Evolutionary conservation across 2,797 vertebrate species (phyloP).

Genomic region (Alca torda): DNA sequence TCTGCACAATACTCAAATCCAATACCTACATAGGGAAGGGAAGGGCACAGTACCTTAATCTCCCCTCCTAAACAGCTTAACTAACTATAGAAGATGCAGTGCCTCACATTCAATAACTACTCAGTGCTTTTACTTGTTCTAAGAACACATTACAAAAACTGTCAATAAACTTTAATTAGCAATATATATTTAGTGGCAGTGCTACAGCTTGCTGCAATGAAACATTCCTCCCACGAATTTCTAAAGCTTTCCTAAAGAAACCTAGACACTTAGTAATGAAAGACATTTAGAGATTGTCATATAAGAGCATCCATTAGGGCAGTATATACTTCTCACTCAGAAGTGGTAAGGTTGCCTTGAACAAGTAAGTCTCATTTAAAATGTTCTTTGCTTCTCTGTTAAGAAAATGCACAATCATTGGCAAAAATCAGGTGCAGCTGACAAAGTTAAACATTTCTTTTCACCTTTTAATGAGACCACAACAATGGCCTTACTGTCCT

Average conservation of each 20-base stretch:
- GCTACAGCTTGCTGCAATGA: slow-evolving; percentile 40
- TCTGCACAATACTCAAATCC: background rate
- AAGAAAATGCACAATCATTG: background rate
- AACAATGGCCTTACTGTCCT: background rate
- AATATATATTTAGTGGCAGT: slow-evolving; percentile 66
- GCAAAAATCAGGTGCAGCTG: background rate
- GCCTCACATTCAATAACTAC: slow-evolving; percentile 58
- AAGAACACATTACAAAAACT: slow-evolving; percentile 70
- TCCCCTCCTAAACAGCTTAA: slow-evolving; percentile 47
- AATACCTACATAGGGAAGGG: background rate
- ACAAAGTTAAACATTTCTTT: background rate
- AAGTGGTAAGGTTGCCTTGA: slow-evolving; percentile 11
- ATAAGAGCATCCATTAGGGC: background rate
- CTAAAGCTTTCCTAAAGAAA: slow-evolving; percentile 59
- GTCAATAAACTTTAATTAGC: slow-evolving; percentile 76
- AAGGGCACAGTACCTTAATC: slow-evolving; percentile 23
- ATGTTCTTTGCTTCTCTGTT: background rate
- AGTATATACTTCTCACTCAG: background rate
- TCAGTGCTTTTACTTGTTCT: slow-evolving; percentile 61
- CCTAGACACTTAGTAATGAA: slow-evolving; percentile 4
- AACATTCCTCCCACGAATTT: slow-evolving; percentile 41
- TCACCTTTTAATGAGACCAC: background rate
- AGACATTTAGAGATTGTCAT: slow-evolving; percentile 27
- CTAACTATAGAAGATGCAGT: slow-evolving; percentile 17
- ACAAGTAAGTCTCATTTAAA: background rate